phyloP scores from a whole-genome alignment of 2,888 invertebrate genomes.

The Oasisia sp. region DNA sequence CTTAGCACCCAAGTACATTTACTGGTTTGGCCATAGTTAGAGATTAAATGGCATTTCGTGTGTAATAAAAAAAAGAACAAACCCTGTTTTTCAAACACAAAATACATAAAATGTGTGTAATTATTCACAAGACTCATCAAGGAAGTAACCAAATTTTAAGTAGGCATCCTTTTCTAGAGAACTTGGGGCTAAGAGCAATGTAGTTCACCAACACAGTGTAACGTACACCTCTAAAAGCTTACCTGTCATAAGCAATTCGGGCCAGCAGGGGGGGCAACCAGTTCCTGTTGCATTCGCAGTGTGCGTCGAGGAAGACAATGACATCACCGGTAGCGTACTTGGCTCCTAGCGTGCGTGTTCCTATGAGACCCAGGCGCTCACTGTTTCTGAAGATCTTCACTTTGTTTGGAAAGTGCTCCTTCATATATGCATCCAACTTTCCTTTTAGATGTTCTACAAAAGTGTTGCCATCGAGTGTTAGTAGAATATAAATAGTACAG shows the following conservation, averaged over 20 bases:
- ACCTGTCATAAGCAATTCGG: slow-evolving; percentile 86
- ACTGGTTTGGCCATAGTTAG: too few relatives aligned
- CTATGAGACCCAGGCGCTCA: slow-evolving; percentile 91
- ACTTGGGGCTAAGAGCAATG: not conserved
- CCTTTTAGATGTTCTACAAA: slow-evolving; percentile 63
- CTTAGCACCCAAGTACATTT: too few relatives aligned
- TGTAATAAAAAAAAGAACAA: too few relatives aligned
- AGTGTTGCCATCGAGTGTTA: not conserved
- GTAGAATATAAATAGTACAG: not conserved
- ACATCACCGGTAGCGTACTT: slow-evolving; percentile 92
- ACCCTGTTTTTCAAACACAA: not conserved
- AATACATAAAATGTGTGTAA: not conserved
- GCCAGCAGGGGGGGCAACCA: slow-evolving; percentile 96
- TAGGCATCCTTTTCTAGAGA: too few relatives aligned
- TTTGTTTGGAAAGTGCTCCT: slow-evolving; percentile 74
- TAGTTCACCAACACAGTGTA: not conserved
- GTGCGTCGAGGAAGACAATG: slow-evolving; percentile 96
- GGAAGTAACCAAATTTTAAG: not conserved
- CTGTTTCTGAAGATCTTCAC: slow-evolving; percentile 88
- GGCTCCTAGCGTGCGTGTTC: slow-evolving; percentile 91
- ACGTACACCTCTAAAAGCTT: slow-evolving; percentile 18
- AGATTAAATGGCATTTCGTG: too few relatives aligned
- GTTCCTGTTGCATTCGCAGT: slow-evolving; percentile 92
- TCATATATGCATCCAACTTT: slow-evolving; percentile 42
- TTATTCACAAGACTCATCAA: not conserved